A percentile compares a stretch with the other conserved stretches of the same genome.
phyloP scores from a whole-genome alignment of 1,140 invertebrate genomes.

The Oscheius sp. region DNA sequence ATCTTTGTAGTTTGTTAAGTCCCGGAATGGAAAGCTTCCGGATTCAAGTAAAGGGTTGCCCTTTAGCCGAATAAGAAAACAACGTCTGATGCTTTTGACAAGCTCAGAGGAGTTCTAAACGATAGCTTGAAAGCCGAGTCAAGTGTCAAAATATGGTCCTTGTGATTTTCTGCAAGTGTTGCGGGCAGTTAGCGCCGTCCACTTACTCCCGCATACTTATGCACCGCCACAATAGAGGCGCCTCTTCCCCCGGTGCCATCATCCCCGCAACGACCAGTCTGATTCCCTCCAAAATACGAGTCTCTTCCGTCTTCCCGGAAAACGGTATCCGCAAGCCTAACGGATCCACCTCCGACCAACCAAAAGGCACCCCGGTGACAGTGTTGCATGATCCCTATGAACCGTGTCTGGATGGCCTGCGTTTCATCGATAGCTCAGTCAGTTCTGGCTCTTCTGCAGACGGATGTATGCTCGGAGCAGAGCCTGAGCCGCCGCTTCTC shows the following conservation, averaged over 20 bases:
- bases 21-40: too few species aligned
- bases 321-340: too few species aligned
- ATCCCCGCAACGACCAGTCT: neutral
- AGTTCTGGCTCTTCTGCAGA: conserved; percentile 26
- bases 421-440: conserved; percentile 30
- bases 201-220: conserved; percentile 1
- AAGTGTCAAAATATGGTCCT: too few species aligned
- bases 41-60: too few species aligned
- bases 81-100: too few species aligned
- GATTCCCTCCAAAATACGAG: neutral
- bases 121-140: too few species aligned
- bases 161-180: too few species aligned
- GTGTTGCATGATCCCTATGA: conserved; percentile 19
- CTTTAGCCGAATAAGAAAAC: too few species aligned
- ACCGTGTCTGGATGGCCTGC: conserved; percentile 15
- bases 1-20: too few species aligned
- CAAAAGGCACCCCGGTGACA: neutral
- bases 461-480: conserved; percentile 32
- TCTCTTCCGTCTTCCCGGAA: neutral
- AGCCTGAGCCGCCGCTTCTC: conserved; percentile 37
- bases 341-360: neutral
- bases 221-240: neutral
- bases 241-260: neutral
- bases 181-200: neutral
- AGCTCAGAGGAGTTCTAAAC: too few species aligned